Evolutionary conservation across 2,113 vertebrate genomes (phyloP), one percentile per base, ranked within the genome.

Genomic region (Cyprinodon brontotheroides): DNA sequence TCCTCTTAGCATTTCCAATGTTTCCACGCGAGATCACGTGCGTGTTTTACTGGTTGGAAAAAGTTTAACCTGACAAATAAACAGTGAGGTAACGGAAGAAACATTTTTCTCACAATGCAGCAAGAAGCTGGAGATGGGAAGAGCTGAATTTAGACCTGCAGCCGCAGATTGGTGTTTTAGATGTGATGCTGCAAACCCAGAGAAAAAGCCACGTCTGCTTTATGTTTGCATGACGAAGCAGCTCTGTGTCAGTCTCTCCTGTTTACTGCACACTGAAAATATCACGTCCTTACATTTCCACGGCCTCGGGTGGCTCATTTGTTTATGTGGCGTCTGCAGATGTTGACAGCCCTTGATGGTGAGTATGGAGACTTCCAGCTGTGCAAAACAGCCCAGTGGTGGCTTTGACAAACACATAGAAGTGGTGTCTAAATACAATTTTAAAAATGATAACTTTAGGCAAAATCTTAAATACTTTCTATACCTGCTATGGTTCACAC

Each of bases 251-350:
- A 84, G 68, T 74, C 82, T 36, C 37, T 79, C 84, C 77, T 88
- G 90, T 89, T 87, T 85, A 85, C 88, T n/a, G 59, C 48, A 39
- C 61, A 83, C 86, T 81, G 85, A 86, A 90, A 91, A 90, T 87
- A 90, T 78, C 77, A 70, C 67, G 48, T 22, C 78, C 82, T 70
- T 83, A 79, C 75, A 61, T 85, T 85, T 78, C 77, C 82, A 87
- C 20, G 66, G 80, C 86, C 73, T 69, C 45, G 0, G 76, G 61
- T 64, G 50, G 50, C 17, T 57, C 50, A n/a, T 81, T 76, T 90
- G 86, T 91, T 90, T 86, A 87, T 39, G 69, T 48, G 83, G 68
- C n/a, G 74, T 83, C 85, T 77, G 84, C 41, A 80, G 62, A 76
- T 80, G 63, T 66, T 88, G 80, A 80, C 80, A 87, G 41, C 67